These are phyloP conservation scores for Petrocephalus sullivani DNA, from an alignment of 2,797 vertebrate genomes.

Conservation along the genomic window DNA sequence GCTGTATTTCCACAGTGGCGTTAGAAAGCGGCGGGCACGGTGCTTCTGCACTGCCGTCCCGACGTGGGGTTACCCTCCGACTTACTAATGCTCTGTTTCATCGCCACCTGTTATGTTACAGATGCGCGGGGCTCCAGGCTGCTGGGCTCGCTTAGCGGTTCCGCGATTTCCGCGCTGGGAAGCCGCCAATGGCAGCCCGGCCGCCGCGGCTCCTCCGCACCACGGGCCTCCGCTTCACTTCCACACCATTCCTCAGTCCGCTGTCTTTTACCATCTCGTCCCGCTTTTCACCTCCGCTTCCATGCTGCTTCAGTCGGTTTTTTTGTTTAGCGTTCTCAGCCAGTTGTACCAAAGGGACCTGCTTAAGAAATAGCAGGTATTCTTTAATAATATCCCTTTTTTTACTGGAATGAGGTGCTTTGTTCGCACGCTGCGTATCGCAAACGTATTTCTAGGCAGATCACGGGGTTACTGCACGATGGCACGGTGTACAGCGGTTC, in stretches of 20 bases:
- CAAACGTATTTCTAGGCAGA: not conserved
- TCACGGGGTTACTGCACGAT: not conserved
- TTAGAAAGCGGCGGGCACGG: not conserved
- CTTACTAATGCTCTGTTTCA: conserved; percentile 1
- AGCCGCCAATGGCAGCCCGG: not conserved
- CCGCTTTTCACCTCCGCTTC: not conserved
- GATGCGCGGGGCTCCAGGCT: not conserved
- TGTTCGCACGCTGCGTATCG: not conserved
- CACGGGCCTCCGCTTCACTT: not conserved
- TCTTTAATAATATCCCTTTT: too few species aligned
- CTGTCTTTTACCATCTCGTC: not conserved
- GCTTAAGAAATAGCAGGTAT: not conserved
- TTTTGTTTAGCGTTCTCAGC: not conserved
- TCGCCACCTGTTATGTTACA: not conserved
- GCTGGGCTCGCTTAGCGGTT: not conserved
- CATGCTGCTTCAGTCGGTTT: not conserved
- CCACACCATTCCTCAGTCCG: not conserved
- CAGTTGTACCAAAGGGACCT: not conserved
- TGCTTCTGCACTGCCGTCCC: not conserved
- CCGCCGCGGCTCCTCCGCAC: not conserved
- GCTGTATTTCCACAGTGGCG: not conserved
- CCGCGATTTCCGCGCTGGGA: not conserved
- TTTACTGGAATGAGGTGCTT: not conserved
- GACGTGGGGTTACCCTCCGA: not conserved
- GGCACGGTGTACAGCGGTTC: not conserved